phyloP scores from a whole-genome alignment of 2,113 vertebrate species.

The Ophthalmotilapia sp. region DNA sequence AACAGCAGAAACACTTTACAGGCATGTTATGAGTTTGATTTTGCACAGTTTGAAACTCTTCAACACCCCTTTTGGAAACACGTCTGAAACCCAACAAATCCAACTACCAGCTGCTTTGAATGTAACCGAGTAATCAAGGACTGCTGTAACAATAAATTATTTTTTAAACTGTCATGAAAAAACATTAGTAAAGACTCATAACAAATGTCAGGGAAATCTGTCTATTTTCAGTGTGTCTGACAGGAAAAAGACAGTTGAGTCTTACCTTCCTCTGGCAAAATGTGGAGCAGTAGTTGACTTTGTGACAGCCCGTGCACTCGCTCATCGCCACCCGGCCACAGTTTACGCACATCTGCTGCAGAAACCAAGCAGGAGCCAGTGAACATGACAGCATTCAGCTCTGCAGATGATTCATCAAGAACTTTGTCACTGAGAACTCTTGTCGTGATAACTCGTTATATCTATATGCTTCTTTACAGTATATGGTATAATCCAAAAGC shows the following conservation, averaged over 20 bases:
- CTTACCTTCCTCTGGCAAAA: slow-evolving; percentile 96
- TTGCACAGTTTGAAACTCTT: neutral
- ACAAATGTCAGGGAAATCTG: neutral
- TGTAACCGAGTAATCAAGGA: neutral
- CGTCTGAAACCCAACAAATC: neutral
- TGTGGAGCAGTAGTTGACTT: slow-evolving; percentile 96
- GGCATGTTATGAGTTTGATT: neutral
- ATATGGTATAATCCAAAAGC: neutral
- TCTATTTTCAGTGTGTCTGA: neutral
- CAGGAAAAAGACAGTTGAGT: too few species aligned
- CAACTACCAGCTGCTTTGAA: neutral
- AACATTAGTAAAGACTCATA: neutral
- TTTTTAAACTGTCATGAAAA: neutral
- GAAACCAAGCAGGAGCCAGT: neutral
- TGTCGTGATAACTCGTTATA: neutral
- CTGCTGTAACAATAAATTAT: neutral
- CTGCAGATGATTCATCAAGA: neutral
- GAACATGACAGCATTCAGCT: neutral
- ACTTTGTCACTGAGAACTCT: neutral
- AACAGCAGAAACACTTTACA: neutral
- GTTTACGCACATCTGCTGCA: slow-evolving; percentile 91
- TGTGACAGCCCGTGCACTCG: slow-evolving; percentile 93
- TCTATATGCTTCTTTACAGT: neutral
- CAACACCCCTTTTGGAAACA: neutral
- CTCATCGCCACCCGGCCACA: slow-evolving; percentile 89